Base-by-base conservation (phyloP, 2,888 invertebrate species). In the Crematogaster levior region DNA sequence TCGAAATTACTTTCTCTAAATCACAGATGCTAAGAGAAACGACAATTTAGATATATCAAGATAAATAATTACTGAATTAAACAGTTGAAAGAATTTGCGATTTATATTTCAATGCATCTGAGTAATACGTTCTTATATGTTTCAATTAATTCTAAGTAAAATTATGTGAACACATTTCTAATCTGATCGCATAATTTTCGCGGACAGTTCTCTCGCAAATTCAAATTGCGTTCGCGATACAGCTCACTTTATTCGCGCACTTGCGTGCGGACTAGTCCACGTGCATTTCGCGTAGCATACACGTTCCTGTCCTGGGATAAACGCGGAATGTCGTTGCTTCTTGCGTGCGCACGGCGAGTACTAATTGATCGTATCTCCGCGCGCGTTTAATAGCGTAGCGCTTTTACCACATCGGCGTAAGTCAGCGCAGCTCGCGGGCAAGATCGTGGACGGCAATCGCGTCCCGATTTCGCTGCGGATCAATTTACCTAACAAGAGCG, bases 381-480 rank as follows among this genome's bases (percentile, higher is more conserved):
- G 58, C 60, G 24, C 34, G 60, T 60, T 60, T 80, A 80, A 72
- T 60, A 48, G 60, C 46, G n/a, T 15, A 7, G 21, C 40, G 24
- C 48, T 53, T 40, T 72, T 73, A 73, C 48, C 53, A 37, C 12
- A 21, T 21, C 34, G 21, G 27, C 51, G 58, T 40, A 37, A 60
- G 34, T 48, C 40, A 30, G 21, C 30, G 34, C 81, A 34, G 40
- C 5, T 24, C 7, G 30, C 34, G 12, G 37, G 46, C 46, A 40
- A 53, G 30, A 65, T 56, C 63, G 51, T 24, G 61, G 61, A 40
- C 46, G 21, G 48, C 63, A 51, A 68, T 56, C 56, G 51, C 84
- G 40, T 73, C 48, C 61, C 58, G 68, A 70, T 84, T 83, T 80
- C 63, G 70, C 72, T 18, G 48, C 58, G 84, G 61, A 84, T 84